A percentile compares a stretch with the other conserved stretches of the same genome.
These are phyloP conservation scores for Eristalinus sepulchralis DNA, from an alignment of 2,888 invertebrate species.

Conservation along the genomic window DNA sequence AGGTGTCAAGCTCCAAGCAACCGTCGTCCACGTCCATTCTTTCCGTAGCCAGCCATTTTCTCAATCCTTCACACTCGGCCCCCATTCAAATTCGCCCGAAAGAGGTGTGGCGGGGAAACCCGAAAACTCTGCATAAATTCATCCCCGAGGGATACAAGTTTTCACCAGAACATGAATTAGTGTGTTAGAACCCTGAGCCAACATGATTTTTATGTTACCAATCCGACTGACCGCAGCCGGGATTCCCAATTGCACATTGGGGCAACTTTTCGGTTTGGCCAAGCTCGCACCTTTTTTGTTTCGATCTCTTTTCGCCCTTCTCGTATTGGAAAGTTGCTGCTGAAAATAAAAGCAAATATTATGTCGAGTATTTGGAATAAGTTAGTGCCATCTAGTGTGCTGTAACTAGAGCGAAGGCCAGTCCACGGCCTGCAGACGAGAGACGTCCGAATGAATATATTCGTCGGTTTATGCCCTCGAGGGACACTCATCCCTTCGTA, in stretches of 20 bases:
- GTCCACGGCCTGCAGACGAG: background rate
- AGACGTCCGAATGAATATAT: conserved; percentile 3
- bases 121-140: conserved; percentile 27
- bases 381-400: conserved; percentile 59
- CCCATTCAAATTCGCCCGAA: background rate
- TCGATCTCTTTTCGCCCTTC: conserved; percentile 3
- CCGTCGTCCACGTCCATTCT: background rate
- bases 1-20: background rate
- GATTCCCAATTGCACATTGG: conserved; percentile 42
- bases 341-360: conserved; percentile 43
- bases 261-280: conserved; percentile 11
- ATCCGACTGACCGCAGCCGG: conserved; percentile 39
- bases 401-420: conserved; percentile 28
- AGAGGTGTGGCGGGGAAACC: background rate
- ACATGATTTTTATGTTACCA: conserved; percentile 52
- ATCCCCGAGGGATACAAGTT: conserved; percentile 17
- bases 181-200: conserved; percentile 24
- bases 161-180: conserved; percentile 27
- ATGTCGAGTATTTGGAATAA: conserved; percentile 53
- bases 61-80: background rate
- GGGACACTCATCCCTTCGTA: conserved; percentile 49
- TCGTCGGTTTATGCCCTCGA: conserved; percentile 21
- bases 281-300: conserved; percentile 23
- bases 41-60: background rate
- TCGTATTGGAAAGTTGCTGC: conserved; percentile 25